Percentiles rank a stretch among this genome's conserved stretches.
These are phyloP conservation scores for Cistogaster globosa DNA, from an alignment of 2,888 invertebrate genomes.

Conservation along the genomic window DNA sequence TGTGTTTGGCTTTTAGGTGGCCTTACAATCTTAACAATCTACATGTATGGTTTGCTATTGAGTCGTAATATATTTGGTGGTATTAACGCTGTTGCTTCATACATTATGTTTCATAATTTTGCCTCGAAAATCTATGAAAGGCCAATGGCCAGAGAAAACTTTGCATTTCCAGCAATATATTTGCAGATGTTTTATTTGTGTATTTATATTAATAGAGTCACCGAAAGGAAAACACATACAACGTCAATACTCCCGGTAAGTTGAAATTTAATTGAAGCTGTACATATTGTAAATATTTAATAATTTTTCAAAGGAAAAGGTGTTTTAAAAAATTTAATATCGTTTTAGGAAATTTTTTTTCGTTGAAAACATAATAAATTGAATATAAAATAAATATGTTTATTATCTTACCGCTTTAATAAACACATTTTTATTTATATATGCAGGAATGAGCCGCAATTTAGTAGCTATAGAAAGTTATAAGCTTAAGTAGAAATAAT, in stretches of 20 bases:
- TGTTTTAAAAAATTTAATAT: too few species aligned
- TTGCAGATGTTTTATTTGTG: slow-evolving; percentile 88
- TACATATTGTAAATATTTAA: too few species aligned
- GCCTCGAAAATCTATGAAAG: slow-evolving; percentile 93
- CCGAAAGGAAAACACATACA: slow-evolving; percentile 75
- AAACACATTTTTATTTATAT: too few species aligned
- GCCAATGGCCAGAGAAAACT: slow-evolving; percentile 93
- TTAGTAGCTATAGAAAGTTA: too few species aligned
- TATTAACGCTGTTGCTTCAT: slow-evolving; percentile 87
- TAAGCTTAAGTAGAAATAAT: too few species aligned
- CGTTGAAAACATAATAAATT: too few species aligned
- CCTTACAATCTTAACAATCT: slow-evolving; percentile 87
- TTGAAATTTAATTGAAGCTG: background rate
- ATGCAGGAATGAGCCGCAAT: too few species aligned
- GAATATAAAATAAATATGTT: too few species aligned
- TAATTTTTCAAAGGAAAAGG: too few species aligned
- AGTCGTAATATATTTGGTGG: slow-evolving; percentile 90
- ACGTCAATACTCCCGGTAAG: slow-evolving; percentile 60
- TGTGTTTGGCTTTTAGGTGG: slow-evolving; percentile 90
- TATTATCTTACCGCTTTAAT: too few species aligned
- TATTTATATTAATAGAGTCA: slow-evolving; percentile 83
- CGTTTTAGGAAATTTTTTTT: too few species aligned
- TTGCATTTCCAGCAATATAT: slow-evolving; percentile 91
- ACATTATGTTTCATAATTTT: slow-evolving; percentile 92
- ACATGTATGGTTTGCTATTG: slow-evolving; percentile 87